Evolutionary conservation across 1,140 invertebrate genomes (phyloP), one percentile per base, ranked within the genome.

Genomic region (Drosophila fuyamai): DNA sequence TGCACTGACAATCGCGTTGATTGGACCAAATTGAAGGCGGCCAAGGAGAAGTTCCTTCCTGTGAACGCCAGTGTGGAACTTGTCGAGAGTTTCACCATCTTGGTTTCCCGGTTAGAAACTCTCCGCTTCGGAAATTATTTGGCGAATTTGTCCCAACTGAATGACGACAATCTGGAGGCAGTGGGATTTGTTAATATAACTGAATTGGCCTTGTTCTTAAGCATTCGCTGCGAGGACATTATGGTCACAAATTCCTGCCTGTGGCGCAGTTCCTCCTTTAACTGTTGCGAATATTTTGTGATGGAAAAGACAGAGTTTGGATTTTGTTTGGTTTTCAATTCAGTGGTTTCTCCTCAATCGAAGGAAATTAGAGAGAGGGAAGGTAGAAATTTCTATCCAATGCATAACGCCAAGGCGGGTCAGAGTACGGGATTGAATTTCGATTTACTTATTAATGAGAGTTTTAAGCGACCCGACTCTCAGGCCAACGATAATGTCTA

Each of bases 1-100:
- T 96, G 95, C 79, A 93, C 94, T 72, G 92, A 95, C 14, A 96
- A 96, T 90, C 90, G 90, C 40, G 74, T 91, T 29, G 79, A 91
- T 36, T 91, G 90, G 90, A 78, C 58, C 35, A 83, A 76, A 35
- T 36, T 91, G 51, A 73, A 90, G 36, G 75, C 61, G 18, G 90
- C 90, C 29, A 91, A 90, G 44, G 1, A 41, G 16, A 9, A 65
- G 41, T 91, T 91, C 46, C 54, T 91, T 29, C 90, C 90, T 0
- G 43, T 23, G 0, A 90, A 91, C 57, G 44, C 80, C 6, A 80
- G 74, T 27, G 51, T 53, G 18, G 60, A 81, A 12, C 9, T 90
- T 0, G 36, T 67, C 0, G 55, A 73, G 7, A 56, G 47, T 2
- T 91, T 91, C 36, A 75, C 59, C 1, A 46, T 14, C 0, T 38